Base-by-base conservation (phyloP, 2,888 invertebrate genomes). In the Tachina fera region DNA sequence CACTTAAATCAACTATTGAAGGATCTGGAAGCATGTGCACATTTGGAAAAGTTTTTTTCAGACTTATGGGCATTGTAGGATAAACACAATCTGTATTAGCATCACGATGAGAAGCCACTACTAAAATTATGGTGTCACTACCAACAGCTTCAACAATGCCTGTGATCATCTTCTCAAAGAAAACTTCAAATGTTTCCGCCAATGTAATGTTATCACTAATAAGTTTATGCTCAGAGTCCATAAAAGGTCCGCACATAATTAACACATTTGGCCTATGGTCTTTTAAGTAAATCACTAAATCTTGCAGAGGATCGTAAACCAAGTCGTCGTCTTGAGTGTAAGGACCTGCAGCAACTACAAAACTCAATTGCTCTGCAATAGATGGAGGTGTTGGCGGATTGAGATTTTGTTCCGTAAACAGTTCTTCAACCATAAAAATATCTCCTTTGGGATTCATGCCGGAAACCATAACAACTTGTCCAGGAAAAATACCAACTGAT, bases 211-310 rank as follows among this genome's bases (percentile, higher is more conserved):
- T 94, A 81, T 95, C 94, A 56, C 91, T 93, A n/a, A 96, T 93
- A 80, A 94, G 93, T 14, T 94, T 92, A 91, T 96, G 96, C 31
- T 94, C 94, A 11, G 94, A 93, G 90, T 98, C 97, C 74, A 98
- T 91, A 91, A 98, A 97, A 0, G 98, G 98, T 0, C 98, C 98
- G 13, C 96, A 94, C 89, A 98, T 93, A 86, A 98, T 94, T 53
- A 97, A 94, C 22, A 98, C 93, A 91, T 98, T 96, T 0, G 98
- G 98, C 88, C 94, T 94, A 87, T 96, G 94, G 14, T 95, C 93
- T 78, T 92, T 93, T 0, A 97, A 94, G 89, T 96, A 95, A 16
- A 94, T 91, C 11, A 97, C 92, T 31, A 98, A 93, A 89, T 97
- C 97, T 88, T 95, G 95, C 51, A 98, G 93, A 0, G 98, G 97